A percentile compares a stretch with the other conserved stretches of the same genome.
Evolutionary conservation across 2,113 vertebrate genomes (phyloP).

Genomic region (Ibidorhyncha struthersii): DNA sequence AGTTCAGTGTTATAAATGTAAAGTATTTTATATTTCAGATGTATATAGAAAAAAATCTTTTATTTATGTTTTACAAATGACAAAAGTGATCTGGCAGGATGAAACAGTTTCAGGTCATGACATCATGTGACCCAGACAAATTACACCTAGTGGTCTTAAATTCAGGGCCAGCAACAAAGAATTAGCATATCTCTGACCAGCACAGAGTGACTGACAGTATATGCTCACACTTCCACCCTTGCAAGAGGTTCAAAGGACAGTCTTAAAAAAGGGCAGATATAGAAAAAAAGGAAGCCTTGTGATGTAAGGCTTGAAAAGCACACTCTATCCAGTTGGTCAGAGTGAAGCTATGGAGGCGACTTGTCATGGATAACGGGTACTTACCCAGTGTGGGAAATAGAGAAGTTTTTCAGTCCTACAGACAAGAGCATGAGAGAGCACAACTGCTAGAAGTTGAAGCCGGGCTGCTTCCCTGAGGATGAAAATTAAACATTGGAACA

Average conservation of each 20-base stretch:
- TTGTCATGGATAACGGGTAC: neutral
- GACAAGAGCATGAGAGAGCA: neutral
- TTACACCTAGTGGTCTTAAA: neutral
- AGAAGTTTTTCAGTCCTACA: neutral
- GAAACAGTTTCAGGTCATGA: neutral
- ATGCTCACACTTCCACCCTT: neutral
- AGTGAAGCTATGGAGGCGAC: neutral
- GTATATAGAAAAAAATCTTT: neutral
- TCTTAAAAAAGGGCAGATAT: neutral
- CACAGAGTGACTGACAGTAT: neutral
- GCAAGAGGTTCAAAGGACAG: neutral
- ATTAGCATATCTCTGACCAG: neutral
- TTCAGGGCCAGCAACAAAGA: neutral
- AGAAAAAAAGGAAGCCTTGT: neutral
- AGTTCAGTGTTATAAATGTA: neutral
- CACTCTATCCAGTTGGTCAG: neutral
- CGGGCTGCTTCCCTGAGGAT: neutral
- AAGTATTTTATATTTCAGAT: no score
- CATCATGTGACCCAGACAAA: neutral
- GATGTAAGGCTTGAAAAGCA: neutral
- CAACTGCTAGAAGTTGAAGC: neutral
- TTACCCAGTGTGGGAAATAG: neutral
- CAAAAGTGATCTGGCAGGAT: neutral
- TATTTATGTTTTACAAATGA: neutral
- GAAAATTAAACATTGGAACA: neutral